Evolutionary conservation across 2,888 invertebrate species (phyloP), one percentile per base, ranked within the genome.

Genomic region (Papilio gigon): DNA sequence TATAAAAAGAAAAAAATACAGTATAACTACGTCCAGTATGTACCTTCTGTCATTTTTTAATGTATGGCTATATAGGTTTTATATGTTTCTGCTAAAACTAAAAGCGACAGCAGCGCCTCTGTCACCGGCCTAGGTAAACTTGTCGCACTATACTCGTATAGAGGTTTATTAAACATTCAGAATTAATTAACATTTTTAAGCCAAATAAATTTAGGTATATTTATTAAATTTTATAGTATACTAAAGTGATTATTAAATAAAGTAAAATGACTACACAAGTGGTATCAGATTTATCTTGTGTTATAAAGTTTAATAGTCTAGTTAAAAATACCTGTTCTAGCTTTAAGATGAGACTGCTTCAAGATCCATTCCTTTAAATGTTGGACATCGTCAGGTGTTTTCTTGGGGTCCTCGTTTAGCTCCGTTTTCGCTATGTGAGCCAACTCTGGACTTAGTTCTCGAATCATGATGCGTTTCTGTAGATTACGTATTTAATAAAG

Each of bases 311-410:
- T 40, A 3, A 40, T n/a, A n/a, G n/a, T 40, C 2, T 40, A n/a
- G n/a, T n/a, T n/a, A n/a, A n/a, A n/a, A n/a, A n/a, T 81, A 94
- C 94, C 94, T 80, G 89, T 93, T 78, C 94, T 89, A 9, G 93
- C 92, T 73, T 79, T 86, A 56, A 93, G 80, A 76, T 93, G 93
- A 0, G 92, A 89, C 76, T 93, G 93, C 76, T 93, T 92, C 4
- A 84, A 78, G 60, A 93, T 83, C 93, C 93, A 93, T 42, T 93
- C 89, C 73, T 89, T 90, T 30, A 93, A 80, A 72, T 85, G 80
- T 63, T 81, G 75, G 56, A 93, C 78, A 76, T 93, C 92, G 40
- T 85, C 83, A n/a, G 78, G 74, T 4, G 87, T 79, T 66, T 85
- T 80, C 2, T 80, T 85, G 0, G 92, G 89, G 68, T 92, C 91